phyloP scores from a whole-genome alignment of 2,113 vertebrate species.

The Taxidea taxus region DNA sequence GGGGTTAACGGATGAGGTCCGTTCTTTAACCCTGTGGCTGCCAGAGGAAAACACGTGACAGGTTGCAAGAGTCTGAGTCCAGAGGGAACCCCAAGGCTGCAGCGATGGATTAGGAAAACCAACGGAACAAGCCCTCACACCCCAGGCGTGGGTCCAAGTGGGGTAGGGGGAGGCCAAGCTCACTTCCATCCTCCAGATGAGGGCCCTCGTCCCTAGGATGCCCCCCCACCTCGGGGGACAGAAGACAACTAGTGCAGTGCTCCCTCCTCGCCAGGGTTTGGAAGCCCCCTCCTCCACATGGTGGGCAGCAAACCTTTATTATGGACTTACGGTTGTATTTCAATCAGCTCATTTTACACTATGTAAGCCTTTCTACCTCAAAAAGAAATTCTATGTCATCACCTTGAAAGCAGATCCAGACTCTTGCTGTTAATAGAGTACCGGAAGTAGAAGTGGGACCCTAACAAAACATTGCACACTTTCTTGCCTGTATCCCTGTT shows the following conservation, averaged over 20 bases:
- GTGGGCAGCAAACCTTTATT: not conserved
- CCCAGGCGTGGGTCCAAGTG: not conserved
- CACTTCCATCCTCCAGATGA: not conserved
- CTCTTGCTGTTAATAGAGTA: not conserved
- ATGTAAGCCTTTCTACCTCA: not conserved
- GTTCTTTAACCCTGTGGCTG: not conserved
- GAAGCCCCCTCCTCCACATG: not conserved
- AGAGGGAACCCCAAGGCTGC: not conserved
- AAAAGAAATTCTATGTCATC: not conserved
- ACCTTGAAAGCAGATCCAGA: not conserved
- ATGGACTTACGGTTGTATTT: not conserved
- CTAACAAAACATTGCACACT: not conserved
- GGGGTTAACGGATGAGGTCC: not conserved
- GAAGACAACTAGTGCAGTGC: fast-evolving
- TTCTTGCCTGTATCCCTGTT: not conserved
- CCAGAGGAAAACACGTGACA: not conserved
- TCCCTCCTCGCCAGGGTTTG: fast-evolving
- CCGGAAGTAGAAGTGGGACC: not conserved
- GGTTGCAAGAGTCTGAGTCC: not conserved
- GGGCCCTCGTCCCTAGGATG: not conserved
- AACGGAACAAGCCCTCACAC: fast-evolving
- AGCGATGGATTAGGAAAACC: not conserved
- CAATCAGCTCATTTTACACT: not conserved
- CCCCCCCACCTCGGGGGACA: not conserved
- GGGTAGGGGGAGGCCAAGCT: not conserved